Evolutionary conservation across 2,888 invertebrate species (phyloP).

Genomic region (Stenodema calcarata): DNA sequence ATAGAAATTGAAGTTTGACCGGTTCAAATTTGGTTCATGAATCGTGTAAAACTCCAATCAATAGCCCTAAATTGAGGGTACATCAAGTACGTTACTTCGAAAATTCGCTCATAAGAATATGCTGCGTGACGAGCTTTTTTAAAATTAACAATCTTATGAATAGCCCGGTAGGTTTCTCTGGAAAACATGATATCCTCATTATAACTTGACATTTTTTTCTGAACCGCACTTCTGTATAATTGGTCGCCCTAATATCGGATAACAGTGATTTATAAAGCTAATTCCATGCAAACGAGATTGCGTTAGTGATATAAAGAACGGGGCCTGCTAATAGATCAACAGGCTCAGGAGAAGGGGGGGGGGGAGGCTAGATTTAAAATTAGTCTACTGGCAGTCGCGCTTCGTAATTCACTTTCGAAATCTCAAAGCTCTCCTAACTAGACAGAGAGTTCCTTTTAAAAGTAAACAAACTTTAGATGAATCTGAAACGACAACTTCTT

Average conservation of each 20-base stretch:
- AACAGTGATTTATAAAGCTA: not conserved
- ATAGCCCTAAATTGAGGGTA: too few relatives aligned
- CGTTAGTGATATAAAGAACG: not conserved
- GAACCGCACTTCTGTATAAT: not conserved
- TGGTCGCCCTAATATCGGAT: not conserved
- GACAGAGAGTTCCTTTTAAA: not conserved
- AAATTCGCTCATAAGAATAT: too few relatives aligned
- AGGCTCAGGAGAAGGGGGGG: not conserved
- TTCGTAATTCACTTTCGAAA: not conserved
- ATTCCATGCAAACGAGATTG: slow-evolving; percentile 2
- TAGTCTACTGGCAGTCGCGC: not conserved
- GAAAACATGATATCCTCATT: not conserved
- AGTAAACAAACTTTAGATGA: not conserved
- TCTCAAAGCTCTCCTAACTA: not conserved
- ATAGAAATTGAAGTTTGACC: too few relatives aligned
- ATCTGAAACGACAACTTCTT: not conserved
- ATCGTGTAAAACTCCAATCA: too few relatives aligned
- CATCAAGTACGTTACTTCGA: too few relatives aligned
- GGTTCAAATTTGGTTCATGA: too few relatives aligned
- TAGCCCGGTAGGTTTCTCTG: not conserved
- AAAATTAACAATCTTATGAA: too few relatives aligned
- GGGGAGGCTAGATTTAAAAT: not conserved
- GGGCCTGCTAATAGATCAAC: not conserved
- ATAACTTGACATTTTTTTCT: not conserved
- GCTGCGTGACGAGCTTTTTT: too few relatives aligned